Conservation (phyloP, 2,888 invertebrate genomes). For the Nysson spinosus region DNA sequence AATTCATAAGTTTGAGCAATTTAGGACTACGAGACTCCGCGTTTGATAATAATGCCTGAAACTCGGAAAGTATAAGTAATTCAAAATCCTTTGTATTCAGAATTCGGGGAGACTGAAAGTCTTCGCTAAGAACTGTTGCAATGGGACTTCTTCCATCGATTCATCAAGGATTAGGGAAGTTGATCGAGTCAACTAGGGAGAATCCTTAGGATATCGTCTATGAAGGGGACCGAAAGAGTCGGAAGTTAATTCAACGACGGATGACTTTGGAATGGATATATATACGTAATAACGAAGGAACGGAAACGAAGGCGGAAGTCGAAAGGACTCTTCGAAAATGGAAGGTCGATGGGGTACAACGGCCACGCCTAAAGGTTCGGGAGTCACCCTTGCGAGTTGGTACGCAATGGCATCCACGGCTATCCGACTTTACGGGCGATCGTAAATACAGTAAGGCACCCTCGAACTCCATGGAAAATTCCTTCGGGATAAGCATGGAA, state of each 20-base stretch:
- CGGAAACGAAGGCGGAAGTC: slow-evolving; percentile 28
- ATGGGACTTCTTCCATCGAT: slow-evolving; percentile 32
- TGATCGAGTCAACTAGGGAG: slow-evolving; percentile 33
- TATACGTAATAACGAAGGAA: slow-evolving; percentile 39
- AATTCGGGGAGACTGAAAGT: background rate
- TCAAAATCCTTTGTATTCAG: slow-evolving; percentile 12
- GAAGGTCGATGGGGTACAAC: slow-evolving; percentile 44
- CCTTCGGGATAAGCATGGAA: slow-evolving; percentile 23
- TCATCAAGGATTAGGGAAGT: slow-evolving; percentile 48
- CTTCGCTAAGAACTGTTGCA: slow-evolving; percentile 25
- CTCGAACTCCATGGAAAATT: slow-evolving; percentile 40
- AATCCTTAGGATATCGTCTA: slow-evolving; percentile 25
- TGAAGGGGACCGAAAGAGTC: slow-evolving; percentile 31
- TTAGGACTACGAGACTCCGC: background rate
- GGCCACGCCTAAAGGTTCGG: slow-evolving; percentile 9
- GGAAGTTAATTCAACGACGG: slow-evolving; percentile 51
- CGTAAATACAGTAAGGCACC: slow-evolving; percentile 50
- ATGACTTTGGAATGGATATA: slow-evolving; percentile 42
- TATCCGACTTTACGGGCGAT: slow-evolving; percentile 51
- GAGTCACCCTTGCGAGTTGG: slow-evolving; percentile 24
- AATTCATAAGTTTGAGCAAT: no score
- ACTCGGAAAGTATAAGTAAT: background rate
- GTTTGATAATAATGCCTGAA: background rate
- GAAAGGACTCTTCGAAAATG: slow-evolving; percentile 28
- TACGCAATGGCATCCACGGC: slow-evolving; percentile 39